A percentile compares a stretch with the other conserved stretches of the same genome.
These are phyloP conservation scores for Micromussa lordhowensis DNA, from an alignment of 92 coral and sea anemone genomes.

Conservation along the genomic window DNA sequence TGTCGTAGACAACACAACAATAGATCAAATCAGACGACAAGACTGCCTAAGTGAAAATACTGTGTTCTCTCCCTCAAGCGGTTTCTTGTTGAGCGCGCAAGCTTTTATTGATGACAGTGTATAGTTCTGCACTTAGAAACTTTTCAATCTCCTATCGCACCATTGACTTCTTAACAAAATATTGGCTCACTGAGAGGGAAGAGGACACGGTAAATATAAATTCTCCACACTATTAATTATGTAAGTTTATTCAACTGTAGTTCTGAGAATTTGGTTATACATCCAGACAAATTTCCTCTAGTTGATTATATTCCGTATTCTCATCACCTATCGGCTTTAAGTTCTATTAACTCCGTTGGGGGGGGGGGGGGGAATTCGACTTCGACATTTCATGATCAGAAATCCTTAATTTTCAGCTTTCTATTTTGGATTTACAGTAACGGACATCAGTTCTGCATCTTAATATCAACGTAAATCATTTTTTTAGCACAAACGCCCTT, in stretches of 20 bases:
- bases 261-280: not conserved
- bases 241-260: not conserved
- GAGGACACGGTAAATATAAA: not conserved
- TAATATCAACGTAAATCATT: too few species aligned
- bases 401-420: not conserved
- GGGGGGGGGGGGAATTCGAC: not conserved
- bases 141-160: not conserved
- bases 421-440: not conserved
- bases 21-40: not conserved
- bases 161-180: not conserved
- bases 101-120: not conserved
- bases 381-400: not conserved
- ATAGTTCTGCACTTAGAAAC: conserved; percentile 13
- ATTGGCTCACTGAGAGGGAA: too few species aligned
- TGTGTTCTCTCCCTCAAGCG: not conserved
- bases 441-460: not conserved
- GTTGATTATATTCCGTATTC: not conserved
- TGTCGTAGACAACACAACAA: not conserved
- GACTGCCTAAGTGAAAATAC: not conserved
- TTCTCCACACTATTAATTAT: not conserved
- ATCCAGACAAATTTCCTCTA: not conserved
- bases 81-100: not conserved
- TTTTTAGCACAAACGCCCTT: too few species aligned
- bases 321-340: not conserved
- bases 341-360: not conserved